phyloP scores from a whole-genome alignment of 1,140 invertebrate genomes.

The Monochamus saltuarius region DNA sequence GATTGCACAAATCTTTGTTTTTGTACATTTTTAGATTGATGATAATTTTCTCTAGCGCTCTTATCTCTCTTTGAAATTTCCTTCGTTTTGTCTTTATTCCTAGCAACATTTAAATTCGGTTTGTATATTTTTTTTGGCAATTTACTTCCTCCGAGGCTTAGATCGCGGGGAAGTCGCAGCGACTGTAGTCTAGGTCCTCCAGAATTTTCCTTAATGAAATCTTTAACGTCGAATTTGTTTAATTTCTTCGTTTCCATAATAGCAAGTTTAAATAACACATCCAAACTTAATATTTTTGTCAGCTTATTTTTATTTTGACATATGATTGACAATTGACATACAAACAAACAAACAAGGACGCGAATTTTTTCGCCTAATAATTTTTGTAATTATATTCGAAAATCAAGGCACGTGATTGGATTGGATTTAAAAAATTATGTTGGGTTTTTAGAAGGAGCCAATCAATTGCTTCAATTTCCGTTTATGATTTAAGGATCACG shows the following conservation, averaged over 20 bases:
- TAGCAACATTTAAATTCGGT: constrained; percentile 19
- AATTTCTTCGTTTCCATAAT: constrained; percentile 1
- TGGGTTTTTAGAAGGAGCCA: too few relatives aligned
- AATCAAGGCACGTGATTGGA: too few relatives aligned
- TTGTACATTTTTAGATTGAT: not conserved
- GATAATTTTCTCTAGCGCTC: not conserved
- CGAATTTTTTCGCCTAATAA: not conserved
- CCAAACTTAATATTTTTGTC: not conserved
- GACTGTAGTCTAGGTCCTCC: not conserved
- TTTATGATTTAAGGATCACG: too few relatives aligned
- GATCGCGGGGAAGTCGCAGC: constrained; percentile 11
- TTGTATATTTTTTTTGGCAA: constrained; percentile 8
- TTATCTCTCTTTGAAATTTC: not conserved
- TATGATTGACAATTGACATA: too few relatives aligned
- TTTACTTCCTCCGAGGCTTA: constrained; percentile 15
- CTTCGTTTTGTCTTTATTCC: not conserved
- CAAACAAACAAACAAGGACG: not conserved
- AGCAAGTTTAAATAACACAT: not conserved
- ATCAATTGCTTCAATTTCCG: too few relatives aligned
- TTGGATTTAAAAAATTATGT: too few relatives aligned
- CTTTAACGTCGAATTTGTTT: constrained; percentile 1
- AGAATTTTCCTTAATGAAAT: constrained; percentile 8
- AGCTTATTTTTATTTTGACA: too few relatives aligned
- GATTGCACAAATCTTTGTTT: constrained; percentile 10
- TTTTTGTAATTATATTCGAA: constrained; percentile 5